Percentiles rank a stretch among this genome's conserved stretches.
These are phyloP conservation scores for Amia ocellicauda DNA, from an alignment of 2,113 vertebrate species.

Conservation along the genomic window DNA sequence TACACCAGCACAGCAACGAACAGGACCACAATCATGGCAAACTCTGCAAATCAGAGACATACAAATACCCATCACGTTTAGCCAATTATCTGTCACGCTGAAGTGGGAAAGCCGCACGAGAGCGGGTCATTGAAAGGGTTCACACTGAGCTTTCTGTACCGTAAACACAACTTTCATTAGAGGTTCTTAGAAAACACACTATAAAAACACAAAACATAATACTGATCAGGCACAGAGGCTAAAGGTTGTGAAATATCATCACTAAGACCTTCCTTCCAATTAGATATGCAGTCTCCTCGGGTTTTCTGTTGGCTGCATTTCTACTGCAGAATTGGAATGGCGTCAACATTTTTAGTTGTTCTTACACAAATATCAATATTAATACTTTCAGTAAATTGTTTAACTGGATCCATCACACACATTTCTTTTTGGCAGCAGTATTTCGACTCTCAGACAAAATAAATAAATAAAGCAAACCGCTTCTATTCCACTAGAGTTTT, in stretches of 20 bases:
- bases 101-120: too few relatives aligned
- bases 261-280: neutral
- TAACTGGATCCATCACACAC: conserved; percentile 9
- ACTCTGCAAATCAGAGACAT: conserved; percentile 64
- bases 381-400: conserved; percentile 18
- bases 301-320: neutral
- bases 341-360: conserved; percentile 1
- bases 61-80: neutral
- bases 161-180: too few relatives aligned
- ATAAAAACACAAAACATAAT: neutral
- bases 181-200: neutral
- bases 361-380: conserved; percentile 11
- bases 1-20: conserved; percentile 81
- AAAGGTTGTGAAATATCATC: neutral
- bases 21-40: conserved; percentile 77
- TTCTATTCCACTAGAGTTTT: conserved; percentile 4
- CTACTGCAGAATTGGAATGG: neutral
- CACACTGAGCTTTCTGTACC: too few relatives aligned
- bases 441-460: conserved; percentile 8
- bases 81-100: too few relatives aligned
- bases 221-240: neutral
- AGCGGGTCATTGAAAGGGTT: too few relatives aligned
- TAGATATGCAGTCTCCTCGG: neutral
- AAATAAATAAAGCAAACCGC: neutral
- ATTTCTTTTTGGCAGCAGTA: neutral